A percentile compares a stretch with the other conserved stretches of the same genome.
These are phyloP conservation scores for Typhlichthys eigenmanni DNA, from an alignment of 2,797 vertebrate genomes.

Conservation along the genomic window DNA sequence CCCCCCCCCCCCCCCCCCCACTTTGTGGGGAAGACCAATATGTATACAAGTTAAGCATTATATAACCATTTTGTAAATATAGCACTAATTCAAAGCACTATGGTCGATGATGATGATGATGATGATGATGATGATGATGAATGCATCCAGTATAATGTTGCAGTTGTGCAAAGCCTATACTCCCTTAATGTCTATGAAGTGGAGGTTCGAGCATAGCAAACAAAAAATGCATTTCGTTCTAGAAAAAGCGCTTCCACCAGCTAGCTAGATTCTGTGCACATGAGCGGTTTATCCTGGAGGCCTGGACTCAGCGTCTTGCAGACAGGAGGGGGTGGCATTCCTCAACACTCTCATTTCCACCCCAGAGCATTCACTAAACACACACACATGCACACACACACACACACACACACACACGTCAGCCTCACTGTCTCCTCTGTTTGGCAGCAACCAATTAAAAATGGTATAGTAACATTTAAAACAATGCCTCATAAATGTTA, in stretches of 20 bases:
- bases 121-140: no score
- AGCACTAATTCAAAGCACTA: no score
- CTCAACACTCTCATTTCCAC: neutral
- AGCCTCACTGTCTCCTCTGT: neutral
- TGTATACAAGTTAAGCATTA: no score
- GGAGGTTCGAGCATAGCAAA: neutral
- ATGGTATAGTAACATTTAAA: no score
- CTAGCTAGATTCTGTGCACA: slow-evolving; percentile 11
- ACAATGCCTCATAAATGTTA: no score
- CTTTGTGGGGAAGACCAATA: no score
- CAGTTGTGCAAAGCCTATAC: neutral
- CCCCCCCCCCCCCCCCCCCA: no score
- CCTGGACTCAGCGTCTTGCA: slow-evolving; percentile 7
- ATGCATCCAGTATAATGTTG: neutral
- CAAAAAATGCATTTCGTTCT: neutral
- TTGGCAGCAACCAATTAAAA: no score
- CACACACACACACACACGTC: neutral
- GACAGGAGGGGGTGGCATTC: slow-evolving; percentile 2
- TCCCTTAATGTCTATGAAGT: neutral
- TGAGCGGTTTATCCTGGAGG: slow-evolving; percentile 11
- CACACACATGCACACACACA: neutral
- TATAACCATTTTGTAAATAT: no score
- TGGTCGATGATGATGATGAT: no score
- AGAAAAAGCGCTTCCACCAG: neutral
- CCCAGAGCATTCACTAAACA: slow-evolving; percentile 9